Base-by-base conservation (phyloP, 2,888 invertebrate genomes). In the Cryptocheilus praepositus region DNA sequence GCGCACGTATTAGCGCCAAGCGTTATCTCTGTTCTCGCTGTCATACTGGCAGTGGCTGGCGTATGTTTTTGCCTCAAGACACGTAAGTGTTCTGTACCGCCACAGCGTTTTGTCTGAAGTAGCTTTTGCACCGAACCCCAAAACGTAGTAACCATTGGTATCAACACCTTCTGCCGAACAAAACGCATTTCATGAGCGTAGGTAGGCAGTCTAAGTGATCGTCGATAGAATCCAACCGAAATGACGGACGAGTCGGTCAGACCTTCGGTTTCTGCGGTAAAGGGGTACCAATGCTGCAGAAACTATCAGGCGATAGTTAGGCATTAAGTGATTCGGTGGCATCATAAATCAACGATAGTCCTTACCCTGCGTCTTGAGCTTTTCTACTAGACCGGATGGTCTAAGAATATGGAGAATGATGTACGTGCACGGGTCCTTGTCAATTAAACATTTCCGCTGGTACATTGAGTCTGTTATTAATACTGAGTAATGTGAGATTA, bases 11-110 rank as follows among this genome's bases (percentile, higher is more conserved):
- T 91, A 79, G 89, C 91, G 16, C 91, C 91, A 11, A 89, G 89
- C 65, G 85, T 91, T 55, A 88, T 91, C 67, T 89, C 90, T n/a
- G 80, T 90, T 44, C 82, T 91, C 68, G 91, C 91, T 0, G 89
- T 92, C n/a, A 85, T 91, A 55, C 87, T 92, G 18, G 91, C 91
- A 8, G 84, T 92, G 45, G 89, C 90, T 51, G 91, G 91, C 18
- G 89, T 91, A 15, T 91, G 91, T 71, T 90, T 91, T 77, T 91
- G 91, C 83, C 88, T 91, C 58, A 90, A 89, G 74, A 90, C 89
- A 81, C 91, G 92, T 91, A 86, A 89, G 90, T 89, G 62, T 25
- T 46, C 16, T n/a, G n/a, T 8, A 8, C 21, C 61, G 55, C 11
- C n/a, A 15, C 16, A 52, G 13, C 19, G 25, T 25, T 3, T 52